These are phyloP conservation scores for Protonibea diacanthus DNA, from an alignment of 2,797 vertebrate species.

Conservation along the genomic window DNA sequence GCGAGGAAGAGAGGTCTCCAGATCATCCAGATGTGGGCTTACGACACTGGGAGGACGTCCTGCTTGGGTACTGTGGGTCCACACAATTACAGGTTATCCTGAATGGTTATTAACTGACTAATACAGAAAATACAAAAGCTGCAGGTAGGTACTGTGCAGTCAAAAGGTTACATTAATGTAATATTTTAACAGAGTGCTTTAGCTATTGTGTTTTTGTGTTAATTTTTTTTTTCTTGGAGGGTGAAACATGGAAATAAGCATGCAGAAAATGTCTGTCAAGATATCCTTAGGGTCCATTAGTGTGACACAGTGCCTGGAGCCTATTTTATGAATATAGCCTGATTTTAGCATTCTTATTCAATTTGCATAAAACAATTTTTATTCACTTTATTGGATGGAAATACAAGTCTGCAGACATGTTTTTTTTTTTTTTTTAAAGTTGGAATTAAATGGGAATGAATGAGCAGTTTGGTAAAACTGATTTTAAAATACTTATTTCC, in stretches of 20 bases:
- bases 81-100: background rate
- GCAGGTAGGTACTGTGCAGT: no score
- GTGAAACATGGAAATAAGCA: background rate
- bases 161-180: background rate
- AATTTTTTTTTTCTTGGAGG: background rate
- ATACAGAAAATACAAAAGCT: background rate
- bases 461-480: background rate
- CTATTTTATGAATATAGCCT: background rate
- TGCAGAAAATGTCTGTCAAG: background rate
- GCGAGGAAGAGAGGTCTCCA: conserved; percentile 14
- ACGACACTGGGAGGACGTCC: background rate
- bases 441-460: background rate
- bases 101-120: background rate
- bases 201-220: background rate
- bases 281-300: background rate
- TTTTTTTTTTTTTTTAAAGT: background rate
- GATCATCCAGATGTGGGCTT: background rate
- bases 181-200: background rate
- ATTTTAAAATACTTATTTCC: background rate
- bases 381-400: background rate
- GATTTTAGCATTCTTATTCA: conserved; percentile 7
- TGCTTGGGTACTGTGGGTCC: background rate
- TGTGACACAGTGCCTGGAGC: conserved; percentile 1
- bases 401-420: background rate
- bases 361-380: background rate